Evolutionary conservation across 2,113 vertebrate genomes (phyloP).

Genomic region (Gasterosteus aculeatus): DNA sequence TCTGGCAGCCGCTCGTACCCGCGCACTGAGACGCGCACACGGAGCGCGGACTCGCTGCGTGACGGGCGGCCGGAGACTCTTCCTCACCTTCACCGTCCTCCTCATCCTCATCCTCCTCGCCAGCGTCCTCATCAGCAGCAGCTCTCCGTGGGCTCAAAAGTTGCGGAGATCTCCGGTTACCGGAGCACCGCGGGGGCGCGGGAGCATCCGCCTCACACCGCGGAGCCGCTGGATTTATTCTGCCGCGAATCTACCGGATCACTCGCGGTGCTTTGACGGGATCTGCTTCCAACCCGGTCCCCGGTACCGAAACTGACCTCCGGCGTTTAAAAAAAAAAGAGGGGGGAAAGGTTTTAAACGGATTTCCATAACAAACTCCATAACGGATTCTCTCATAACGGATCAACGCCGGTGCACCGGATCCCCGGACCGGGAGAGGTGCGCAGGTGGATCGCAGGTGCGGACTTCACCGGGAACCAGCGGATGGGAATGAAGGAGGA

Average conservation of each 20-base stretch:
- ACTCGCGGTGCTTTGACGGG: background rate
- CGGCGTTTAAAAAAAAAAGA: background rate
- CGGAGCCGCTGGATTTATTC: background rate
- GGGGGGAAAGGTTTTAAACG: background rate
- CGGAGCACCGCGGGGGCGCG: slow-evolving; percentile 21
- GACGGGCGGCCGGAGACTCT: slow-evolving; percentile 31
- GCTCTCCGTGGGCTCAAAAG: slow-evolving; percentile 55
- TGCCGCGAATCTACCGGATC: slow-evolving; percentile 14
- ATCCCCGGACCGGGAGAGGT: slow-evolving; percentile 6
- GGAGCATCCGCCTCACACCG: background rate
- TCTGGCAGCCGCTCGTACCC: slow-evolving; percentile 40
- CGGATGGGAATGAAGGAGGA: no score
- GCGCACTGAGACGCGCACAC: slow-evolving; percentile 4
- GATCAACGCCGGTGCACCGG: background rate
- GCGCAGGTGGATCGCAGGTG: background rate
- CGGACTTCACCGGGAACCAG: background rate
- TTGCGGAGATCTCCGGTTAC: slow-evolving; percentile 48
- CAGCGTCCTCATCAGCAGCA: slow-evolving; percentile 5
- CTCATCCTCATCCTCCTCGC: background rate
- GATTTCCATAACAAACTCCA: background rate
- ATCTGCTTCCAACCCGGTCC: background rate
- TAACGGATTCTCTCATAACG: background rate
- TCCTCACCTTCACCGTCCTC: slow-evolving; percentile 1
- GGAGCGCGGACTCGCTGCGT: slow-evolving; percentile 31
- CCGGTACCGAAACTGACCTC: slow-evolving; percentile 1